These are phyloP conservation scores for Megalops atlanticus DNA, from an alignment of 2,113 vertebrate species.

Conservation along the genomic window DNA sequence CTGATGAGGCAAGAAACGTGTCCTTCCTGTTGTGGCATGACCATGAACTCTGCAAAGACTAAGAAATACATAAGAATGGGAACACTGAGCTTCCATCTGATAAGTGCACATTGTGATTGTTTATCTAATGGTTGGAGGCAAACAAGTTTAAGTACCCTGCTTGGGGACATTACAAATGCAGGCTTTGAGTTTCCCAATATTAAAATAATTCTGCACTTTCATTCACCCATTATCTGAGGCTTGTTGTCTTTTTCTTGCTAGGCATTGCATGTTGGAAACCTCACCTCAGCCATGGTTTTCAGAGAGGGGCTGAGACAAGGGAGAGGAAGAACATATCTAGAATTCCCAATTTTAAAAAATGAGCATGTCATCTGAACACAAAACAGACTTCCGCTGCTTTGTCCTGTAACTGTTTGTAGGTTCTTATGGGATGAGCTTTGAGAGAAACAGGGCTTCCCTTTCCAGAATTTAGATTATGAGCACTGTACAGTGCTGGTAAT, in stretches of 20 bases:
- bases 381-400: too few relatives aligned
- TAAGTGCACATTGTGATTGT: conserved; percentile 59
- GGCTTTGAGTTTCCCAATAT: too few relatives aligned
- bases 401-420: background rate
- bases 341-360: too few relatives aligned
- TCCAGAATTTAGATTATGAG: background rate
- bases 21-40: conserved; percentile 50
- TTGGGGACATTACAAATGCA: background rate
- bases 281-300: background rate
- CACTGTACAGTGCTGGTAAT: background rate
- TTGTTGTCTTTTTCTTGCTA: background rate
- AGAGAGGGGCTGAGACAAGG: background rate
- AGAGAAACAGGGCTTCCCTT: background rate
- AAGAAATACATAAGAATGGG: conserved; percentile 22
- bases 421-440: background rate
- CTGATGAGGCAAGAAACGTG: conserved; percentile 58
- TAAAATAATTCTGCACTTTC: background rate
- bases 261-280: too few relatives aligned
- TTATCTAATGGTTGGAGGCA: conserved; percentile 56
- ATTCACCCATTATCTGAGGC: background rate
- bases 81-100: conserved; percentile 48
- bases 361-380: too few relatives aligned
- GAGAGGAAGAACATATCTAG: background rate
- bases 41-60: conserved; percentile 48
- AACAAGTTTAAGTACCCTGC: background rate